Evolutionary conservation across 2,113 vertebrate genomes (phyloP).

Genomic region (Circaetus gallicus): DNA sequence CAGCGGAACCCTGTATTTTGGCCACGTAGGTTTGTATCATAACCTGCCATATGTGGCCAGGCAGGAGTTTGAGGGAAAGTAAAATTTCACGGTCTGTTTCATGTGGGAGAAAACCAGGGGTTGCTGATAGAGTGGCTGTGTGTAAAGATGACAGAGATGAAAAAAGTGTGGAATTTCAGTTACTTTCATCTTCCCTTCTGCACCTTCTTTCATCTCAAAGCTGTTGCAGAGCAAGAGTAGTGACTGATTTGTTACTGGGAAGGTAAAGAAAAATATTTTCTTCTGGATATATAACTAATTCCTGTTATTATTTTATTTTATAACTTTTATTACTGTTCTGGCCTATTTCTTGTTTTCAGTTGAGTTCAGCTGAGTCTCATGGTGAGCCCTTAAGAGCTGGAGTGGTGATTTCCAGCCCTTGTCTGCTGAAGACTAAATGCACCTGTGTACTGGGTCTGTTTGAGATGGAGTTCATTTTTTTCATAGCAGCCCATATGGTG

Average conservation of each 20-base stretch:
- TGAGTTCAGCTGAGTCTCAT: neutral
- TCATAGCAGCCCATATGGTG: neutral
- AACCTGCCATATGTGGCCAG: neutral
- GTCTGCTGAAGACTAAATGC: neutral
- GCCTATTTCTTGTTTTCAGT: neutral
- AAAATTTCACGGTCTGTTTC: slow-evolving; percentile 26
- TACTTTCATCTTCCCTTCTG: slow-evolving; percentile 28
- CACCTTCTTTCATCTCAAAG: neutral
- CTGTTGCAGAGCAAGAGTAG: neutral
- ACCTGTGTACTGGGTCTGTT: neutral
- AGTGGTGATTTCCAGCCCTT: neutral
- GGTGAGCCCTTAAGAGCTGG: neutral
- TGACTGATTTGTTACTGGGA: neutral
- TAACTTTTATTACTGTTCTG: neutral
- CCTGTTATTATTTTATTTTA: neutral
- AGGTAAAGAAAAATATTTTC: slow-evolving; percentile 28
- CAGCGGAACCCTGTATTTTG: neutral
- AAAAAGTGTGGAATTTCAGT: slow-evolving; percentile 25
- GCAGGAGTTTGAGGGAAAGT: neutral
- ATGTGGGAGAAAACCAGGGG: neutral
- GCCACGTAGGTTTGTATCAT: neutral
- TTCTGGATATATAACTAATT: neutral
- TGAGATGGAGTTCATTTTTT: neutral
- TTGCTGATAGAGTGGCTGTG: neutral
- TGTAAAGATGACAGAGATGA: slow-evolving; percentile 21